A percentile compares a stretch with the other conserved stretches of the same genome.
phyloP scores from a whole-genome alignment of 1,140 invertebrate species.

The Ceratosolen solmsi region DNA sequence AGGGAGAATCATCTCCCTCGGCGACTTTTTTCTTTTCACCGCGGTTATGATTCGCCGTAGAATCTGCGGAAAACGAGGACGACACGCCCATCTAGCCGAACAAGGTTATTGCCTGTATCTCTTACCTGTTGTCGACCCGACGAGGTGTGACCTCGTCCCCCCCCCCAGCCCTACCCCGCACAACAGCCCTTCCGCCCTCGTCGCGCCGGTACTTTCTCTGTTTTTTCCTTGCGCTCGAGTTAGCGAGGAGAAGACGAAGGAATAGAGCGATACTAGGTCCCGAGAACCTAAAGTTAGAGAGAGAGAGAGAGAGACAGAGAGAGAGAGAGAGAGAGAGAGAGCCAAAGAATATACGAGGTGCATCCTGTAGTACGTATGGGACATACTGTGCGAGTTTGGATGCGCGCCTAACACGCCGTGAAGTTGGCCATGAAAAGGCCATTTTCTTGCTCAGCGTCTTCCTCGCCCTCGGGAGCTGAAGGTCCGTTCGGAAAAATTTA shows the following conservation, averaged over 20 bases:
- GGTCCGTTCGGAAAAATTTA: constrained; percentile 38
- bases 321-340: constrained; percentile 2
- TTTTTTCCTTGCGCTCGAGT: not conserved
- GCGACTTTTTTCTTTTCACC: constrained; percentile 21
- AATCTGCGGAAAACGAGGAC: constrained; percentile 54
- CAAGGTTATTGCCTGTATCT: constrained; percentile 17
- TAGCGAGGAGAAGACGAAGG: too few relatives aligned
- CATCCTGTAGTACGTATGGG: not conserved
- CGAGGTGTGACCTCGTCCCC: constrained; percentile 50
- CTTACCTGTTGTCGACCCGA: constrained; percentile 45
- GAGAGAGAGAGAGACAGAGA: not conserved
- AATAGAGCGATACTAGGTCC: too few relatives aligned
- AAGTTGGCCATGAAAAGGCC: constrained; percentile 67
- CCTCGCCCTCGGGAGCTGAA: not conserved
- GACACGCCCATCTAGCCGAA: constrained; percentile 50
- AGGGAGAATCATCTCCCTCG: not conserved
- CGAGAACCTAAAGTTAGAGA: not conserved
- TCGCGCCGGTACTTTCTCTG: not conserved
- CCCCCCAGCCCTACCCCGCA: not conserved
- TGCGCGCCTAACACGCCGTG: constrained; percentile 62
- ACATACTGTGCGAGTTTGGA: constrained; percentile 39
- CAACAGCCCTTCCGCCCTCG: too few relatives aligned
- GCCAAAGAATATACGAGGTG: not conserved
- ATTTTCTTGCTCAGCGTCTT: constrained; percentile 4
- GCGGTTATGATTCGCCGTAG: constrained; percentile 36